Conservation (phyloP, 2,888 invertebrate species). For the Drosophila multiciliata region DNA sequence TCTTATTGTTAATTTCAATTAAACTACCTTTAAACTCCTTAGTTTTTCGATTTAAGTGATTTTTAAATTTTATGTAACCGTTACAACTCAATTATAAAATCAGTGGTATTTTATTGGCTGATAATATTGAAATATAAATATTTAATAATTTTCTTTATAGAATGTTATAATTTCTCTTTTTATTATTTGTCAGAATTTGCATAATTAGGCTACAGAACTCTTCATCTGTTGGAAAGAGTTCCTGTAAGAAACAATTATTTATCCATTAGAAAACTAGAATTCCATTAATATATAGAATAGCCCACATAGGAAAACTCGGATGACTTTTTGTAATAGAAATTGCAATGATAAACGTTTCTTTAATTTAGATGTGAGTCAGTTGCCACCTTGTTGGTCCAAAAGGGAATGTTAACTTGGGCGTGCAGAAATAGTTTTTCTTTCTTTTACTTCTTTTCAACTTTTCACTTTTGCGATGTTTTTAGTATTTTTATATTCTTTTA, state of each 20-base stretch:
- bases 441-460: slow-evolving; percentile 23
- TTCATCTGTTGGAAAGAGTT: neutral
- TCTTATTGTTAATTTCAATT: too few species aligned
- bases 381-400: neutral
- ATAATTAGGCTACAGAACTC: too few species aligned
- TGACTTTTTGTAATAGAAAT: neutral
- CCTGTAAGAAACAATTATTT: neutral
- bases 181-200: neutral
- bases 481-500: slow-evolving; percentile 58
- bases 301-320: neutral
- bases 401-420: slow-evolving; percentile 3
- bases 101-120: neutral
- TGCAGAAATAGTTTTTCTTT: slow-evolving; percentile 11
- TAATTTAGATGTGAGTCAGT: neutral
- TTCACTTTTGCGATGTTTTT: slow-evolving; percentile 35
- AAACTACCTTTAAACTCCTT: too few species aligned
- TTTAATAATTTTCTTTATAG: neutral
- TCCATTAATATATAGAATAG: neutral
- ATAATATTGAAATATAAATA: neutral
- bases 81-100: too few species aligned
- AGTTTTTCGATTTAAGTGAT: too few species aligned
- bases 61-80: too few species aligned
- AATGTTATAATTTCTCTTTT: neutral
- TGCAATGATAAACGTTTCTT: neutral
- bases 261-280: neutral